phyloP scores from a whole-genome alignment of 1,140 invertebrate species.

The Nasonia vitripennis region DNA sequence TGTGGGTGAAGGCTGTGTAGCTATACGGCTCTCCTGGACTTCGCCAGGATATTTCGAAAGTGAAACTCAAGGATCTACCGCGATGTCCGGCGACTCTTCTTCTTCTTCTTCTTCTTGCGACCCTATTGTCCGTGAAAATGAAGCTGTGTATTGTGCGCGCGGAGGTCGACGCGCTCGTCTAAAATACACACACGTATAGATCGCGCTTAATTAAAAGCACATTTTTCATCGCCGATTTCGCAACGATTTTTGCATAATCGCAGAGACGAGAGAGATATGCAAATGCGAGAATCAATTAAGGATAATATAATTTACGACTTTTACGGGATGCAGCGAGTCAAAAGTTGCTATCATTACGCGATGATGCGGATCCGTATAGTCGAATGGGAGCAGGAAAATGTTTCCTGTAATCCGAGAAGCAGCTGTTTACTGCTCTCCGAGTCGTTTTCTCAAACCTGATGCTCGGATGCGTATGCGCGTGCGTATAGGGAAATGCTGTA shows the following conservation, averaged over 20 bases:
- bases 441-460: not conserved
- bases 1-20: constrained; percentile 71
- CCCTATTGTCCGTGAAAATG: constrained; percentile 19
- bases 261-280: too few relatives aligned
- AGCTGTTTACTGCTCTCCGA: not conserved
- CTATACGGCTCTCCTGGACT: constrained; percentile 43
- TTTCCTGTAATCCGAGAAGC: constrained; percentile 18
- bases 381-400: constrained; percentile 14
- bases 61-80: constrained; percentile 67
- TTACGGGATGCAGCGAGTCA: not conserved
- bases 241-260: too few relatives aligned
- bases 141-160: not conserved
- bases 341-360: not conserved
- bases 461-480: not conserved
- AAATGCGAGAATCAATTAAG: too few relatives aligned
- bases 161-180: too few relatives aligned
- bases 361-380: not conserved
- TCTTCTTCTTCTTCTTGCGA: constrained; percentile 27
- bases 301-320: too few relatives aligned
- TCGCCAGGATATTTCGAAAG: constrained; percentile 73
- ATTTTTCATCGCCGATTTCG: too few relatives aligned
- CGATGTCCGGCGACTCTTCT: constrained; percentile 36
- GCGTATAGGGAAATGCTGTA: not conserved
- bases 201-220: not conserved
- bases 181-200: not conserved